phyloP scores from a whole-genome alignment of 2,113 vertebrate species.

The Sarotherodon lohbergeri region DNA sequence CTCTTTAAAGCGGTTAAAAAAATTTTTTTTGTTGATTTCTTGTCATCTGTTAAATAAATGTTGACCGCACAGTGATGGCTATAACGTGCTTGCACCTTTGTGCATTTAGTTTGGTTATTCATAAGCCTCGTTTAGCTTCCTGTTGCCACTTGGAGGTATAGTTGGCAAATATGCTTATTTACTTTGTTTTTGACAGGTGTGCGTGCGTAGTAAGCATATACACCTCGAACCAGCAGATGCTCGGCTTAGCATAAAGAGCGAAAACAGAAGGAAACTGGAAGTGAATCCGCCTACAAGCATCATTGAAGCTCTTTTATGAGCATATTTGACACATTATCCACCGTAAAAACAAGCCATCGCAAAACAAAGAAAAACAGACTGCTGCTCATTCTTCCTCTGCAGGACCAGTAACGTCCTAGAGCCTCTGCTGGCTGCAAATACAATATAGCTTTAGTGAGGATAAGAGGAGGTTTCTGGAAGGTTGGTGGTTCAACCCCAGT shows the following conservation, averaged over 20 bases:
- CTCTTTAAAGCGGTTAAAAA: not conserved
- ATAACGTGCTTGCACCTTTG: not conserved
- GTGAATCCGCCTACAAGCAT: not conserved
- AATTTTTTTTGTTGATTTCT: not conserved
- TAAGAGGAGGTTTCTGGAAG: not conserved
- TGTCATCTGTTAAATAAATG: not conserved
- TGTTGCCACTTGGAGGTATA: not conserved
- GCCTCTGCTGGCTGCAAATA: not conserved
- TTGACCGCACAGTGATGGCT: not conserved
- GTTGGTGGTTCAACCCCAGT: not conserved
- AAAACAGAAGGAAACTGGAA: not conserved
- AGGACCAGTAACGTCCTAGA: not conserved
- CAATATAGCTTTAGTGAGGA: not conserved
- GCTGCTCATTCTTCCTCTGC: not conserved
- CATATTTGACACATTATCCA: not conserved
- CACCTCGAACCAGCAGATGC: not conserved
- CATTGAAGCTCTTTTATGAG: not conserved
- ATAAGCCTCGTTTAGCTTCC: not conserved
- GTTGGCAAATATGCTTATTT: not conserved
- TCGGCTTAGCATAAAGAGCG: not conserved
- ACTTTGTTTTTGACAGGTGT: not conserved
- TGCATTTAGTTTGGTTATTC: not conserved
- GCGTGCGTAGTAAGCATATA: not conserved
- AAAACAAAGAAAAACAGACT: not conserved
- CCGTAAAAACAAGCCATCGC: not conserved